phyloP scores from a whole-genome alignment of 92 coral and sea anemone genomes.

The Phymanthus crucifer region DNA sequence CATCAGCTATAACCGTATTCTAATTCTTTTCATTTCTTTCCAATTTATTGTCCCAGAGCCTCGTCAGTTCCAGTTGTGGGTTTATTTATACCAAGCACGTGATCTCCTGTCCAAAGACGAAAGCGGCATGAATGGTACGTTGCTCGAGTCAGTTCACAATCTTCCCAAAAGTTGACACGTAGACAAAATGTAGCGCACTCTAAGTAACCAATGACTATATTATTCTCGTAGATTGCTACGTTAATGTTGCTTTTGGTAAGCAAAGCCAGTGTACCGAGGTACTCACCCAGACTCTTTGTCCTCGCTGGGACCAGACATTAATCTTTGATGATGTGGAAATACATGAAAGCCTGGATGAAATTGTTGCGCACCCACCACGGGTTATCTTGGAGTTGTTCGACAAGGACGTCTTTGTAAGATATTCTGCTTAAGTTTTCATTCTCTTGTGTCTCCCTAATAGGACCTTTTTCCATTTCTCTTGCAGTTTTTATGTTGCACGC shows the following conservation, averaged over 20 bases:
- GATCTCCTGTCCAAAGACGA: constrained; percentile 83
- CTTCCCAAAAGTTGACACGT: no score
- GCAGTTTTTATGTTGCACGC: no score
- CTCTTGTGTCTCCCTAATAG: no score
- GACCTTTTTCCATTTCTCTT: no score
- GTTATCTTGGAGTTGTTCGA: constrained; percentile 85
- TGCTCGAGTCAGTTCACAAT: neutral
- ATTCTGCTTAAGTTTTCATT: neutral
- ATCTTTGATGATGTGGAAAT: constrained; percentile 78
- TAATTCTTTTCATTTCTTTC: neutral
- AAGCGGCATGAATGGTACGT: constrained; percentile 88
- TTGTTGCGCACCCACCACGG: constrained; percentile 76
- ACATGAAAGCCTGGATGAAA: constrained; percentile 69
- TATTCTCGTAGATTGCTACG: constrained; percentile 75
- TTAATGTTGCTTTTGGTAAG: constrained; percentile 72
- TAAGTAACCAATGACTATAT: neutral
- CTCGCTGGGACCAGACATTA: constrained; percentile 95
- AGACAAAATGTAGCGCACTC: neutral
- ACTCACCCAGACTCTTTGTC: constrained; percentile 73
- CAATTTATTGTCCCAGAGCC: constrained; percentile 51
- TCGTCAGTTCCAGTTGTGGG: constrained; percentile 86
- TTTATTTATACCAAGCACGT: constrained; percentile 94
- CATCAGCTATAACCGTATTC: no score
- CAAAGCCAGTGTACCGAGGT: constrained; percentile 74
- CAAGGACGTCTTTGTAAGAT: constrained; percentile 78